Conservation (phyloP, 2,113 vertebrate species). For the Pelusios castaneus region DNA sequence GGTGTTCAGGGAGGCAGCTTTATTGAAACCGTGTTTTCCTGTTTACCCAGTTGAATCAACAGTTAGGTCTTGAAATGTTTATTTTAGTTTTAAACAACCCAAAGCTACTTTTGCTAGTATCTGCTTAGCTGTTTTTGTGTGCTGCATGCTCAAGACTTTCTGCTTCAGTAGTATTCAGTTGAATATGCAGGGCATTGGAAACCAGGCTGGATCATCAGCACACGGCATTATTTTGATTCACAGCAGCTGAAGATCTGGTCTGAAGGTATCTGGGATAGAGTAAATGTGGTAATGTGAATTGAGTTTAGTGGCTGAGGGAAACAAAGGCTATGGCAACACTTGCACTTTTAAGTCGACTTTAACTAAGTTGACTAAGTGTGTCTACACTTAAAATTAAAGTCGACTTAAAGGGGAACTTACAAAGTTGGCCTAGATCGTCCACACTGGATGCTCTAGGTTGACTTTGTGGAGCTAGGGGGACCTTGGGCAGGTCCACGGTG, state of each 20-base stretch:
- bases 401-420: no score
- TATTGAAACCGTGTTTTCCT: constrained; percentile 71
- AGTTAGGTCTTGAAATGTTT: neutral
- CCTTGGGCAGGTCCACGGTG: no score
- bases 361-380: no score
- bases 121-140: neutral
- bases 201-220: neutral
- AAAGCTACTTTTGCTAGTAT: neutral
- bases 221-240: neutral
- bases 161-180: neutral
- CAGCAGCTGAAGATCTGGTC: neutral
- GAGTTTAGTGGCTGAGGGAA: neutral
- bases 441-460: no score
- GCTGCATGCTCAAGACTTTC: neutral
- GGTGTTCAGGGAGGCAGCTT: constrained; percentile 61
- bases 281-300: neutral
- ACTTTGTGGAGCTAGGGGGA: no score
- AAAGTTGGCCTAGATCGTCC: no score
- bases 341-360: no score
- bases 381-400: no score
- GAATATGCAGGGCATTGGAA: neutral
- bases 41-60: constrained; percentile 60
- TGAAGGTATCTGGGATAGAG: neutral
- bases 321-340: no score
- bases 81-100: constrained; percentile 17